Conservation (phyloP, 2,888 invertebrate species). For the Lumbricus terrestris region DNA sequence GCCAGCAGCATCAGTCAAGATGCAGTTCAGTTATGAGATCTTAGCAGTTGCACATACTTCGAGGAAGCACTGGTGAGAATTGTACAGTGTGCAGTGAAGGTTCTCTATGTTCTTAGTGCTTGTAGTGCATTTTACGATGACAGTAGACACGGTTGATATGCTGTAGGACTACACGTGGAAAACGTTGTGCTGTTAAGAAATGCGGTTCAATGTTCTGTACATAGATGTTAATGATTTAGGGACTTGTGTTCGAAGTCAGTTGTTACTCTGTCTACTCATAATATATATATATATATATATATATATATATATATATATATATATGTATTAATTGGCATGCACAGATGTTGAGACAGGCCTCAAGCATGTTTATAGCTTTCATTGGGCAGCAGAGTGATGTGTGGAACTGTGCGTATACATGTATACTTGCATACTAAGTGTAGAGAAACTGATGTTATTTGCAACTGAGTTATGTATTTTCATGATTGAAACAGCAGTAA, state of each 20-base stretch:
- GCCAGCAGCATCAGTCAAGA: conserved; percentile 28
- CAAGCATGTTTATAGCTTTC: neutral
- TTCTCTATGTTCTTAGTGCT: neutral
- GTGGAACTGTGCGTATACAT: no score
- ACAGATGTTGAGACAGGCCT: neutral
- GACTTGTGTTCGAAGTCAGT: neutral
- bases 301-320: no score
- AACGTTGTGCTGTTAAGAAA: neutral
- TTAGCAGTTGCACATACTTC: neutral
- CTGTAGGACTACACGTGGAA: neutral
- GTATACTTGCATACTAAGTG: neutral
- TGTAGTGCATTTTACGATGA: neutral
- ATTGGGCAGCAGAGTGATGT: neutral
- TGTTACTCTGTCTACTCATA: neutral
- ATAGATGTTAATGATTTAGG: neutral
- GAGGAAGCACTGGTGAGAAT: neutral
- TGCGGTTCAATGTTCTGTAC: neutral
- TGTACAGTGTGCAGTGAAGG: neutral
- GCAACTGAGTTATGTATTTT: neutral
- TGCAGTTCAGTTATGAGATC: neutral
- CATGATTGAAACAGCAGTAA: neutral
- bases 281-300: neutral
- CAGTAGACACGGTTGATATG: neutral
- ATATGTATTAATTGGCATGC: neutral
- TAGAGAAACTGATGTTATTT: neutral